phyloP scores from a whole-genome alignment of 1,140 invertebrate genomes.

The Formica exsecta region DNA sequence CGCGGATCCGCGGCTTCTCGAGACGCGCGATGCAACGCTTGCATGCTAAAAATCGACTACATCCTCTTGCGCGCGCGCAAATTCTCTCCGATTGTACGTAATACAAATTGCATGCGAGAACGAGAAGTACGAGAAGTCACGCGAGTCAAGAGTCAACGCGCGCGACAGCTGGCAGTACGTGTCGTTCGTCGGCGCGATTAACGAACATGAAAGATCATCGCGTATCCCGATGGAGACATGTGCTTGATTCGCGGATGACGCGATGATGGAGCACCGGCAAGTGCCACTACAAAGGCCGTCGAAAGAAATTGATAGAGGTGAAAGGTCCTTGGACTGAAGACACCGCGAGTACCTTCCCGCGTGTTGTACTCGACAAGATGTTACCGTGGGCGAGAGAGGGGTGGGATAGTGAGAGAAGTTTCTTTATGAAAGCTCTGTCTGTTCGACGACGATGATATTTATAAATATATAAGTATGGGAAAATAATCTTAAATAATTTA shows the following conservation, averaged over 20 bases:
- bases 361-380: background rate
- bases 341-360: background rate
- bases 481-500: background rate
- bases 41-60: background rate
- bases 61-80: background rate
- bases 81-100: background rate
- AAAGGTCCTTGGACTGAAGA: slow-evolving; percentile 10
- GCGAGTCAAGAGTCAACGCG: slow-evolving; percentile 48
- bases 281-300: slow-evolving; percentile 4
- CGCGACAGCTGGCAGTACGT: slow-evolving; percentile 53
- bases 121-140: slow-evolving; percentile 25
- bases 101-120: background rate
- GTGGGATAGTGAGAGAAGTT: background rate
- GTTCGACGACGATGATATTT: slow-evolving; percentile 2
- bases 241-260: slow-evolving; percentile 61
- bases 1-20: background rate
- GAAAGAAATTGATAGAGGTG: slow-evolving; percentile 32
- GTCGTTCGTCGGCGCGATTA: slow-evolving; percentile 16
- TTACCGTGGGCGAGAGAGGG: background rate
- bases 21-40: background rate
- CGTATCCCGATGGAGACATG: slow-evolving; percentile 40
- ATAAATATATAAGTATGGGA: background rate
- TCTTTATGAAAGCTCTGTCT: background rate
- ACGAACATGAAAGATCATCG: slow-evolving; percentile 21
- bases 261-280: slow-evolving; percentile 25